Conservation (phyloP, 2,888 invertebrate genomes). For the Portevinia maculata region DNA sequence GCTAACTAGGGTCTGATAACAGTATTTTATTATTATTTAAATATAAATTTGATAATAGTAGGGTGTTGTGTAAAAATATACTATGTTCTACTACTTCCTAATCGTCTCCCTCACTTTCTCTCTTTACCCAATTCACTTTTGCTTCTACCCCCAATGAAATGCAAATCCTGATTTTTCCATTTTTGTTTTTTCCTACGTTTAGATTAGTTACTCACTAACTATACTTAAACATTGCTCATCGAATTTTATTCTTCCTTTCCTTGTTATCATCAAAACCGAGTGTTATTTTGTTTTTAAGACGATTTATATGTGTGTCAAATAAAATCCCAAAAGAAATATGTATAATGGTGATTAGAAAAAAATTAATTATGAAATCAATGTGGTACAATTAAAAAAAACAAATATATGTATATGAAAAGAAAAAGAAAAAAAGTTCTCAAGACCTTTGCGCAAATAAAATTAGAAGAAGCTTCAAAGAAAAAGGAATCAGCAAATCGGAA, state of each 20-base stretch:
- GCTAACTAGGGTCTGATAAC: conserved; percentile 65
- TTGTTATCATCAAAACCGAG: conserved; percentile 58
- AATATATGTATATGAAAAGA: too few relatives aligned
- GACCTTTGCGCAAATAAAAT: conserved; percentile 12
- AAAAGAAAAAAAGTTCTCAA: conserved; percentile 8
- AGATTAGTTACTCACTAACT: not conserved
- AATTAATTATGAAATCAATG: conserved; percentile 38
- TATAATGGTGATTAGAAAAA: conserved; percentile 33
- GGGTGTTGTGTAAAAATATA: conserved; percentile 58
- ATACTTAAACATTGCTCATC: conserved; percentile 10
- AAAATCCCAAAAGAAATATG: conserved; percentile 15
- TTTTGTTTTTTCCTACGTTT: not conserved
- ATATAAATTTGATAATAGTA: conserved; percentile 71
- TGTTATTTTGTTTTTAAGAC: conserved; percentile 67
- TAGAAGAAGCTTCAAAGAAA: conserved; percentile 29
- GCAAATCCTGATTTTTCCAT: conserved; percentile 10
- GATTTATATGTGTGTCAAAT: conserved; percentile 65
- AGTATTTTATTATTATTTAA: conserved; percentile 72
- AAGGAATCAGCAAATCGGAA: not conserved
- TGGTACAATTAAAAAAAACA: conserved; percentile 36
- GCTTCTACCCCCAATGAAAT: not conserved
- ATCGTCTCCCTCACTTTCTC: not conserved
- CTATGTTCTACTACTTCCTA: conserved; percentile 32
- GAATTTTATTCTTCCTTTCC: not conserved
- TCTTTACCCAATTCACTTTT: too few relatives aligned